phyloP scores from a whole-genome alignment of 2,113 vertebrate species.

The Sylvietta virens region DNA sequence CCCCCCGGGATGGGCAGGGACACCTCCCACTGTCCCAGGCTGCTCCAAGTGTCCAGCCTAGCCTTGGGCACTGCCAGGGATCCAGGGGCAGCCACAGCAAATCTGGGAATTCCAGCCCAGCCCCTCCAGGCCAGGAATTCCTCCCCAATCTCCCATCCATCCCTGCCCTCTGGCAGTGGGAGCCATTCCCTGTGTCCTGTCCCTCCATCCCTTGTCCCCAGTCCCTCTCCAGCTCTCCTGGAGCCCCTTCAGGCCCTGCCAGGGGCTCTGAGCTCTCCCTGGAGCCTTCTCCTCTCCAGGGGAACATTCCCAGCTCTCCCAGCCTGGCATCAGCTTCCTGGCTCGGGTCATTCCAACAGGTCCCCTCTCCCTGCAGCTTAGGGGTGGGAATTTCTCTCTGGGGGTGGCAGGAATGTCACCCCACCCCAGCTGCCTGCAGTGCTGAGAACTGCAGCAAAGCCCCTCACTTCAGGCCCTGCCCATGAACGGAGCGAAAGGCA shows the following conservation, averaged over 20 bases:
- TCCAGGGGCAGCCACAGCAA: neutral
- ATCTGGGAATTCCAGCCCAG: neutral
- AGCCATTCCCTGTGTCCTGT: neutral
- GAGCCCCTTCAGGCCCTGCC: neutral
- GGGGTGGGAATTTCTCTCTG: neutral
- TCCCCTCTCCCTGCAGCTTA: neutral
- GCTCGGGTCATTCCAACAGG: neutral
- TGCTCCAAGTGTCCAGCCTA: fast-evolving
- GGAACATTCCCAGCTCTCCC: neutral
- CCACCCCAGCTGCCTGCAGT: neutral
- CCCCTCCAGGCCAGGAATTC: neutral
- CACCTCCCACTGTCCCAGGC: fast-evolving
- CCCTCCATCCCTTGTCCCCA: neutral
- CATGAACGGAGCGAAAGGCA: neutral
- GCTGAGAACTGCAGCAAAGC: neutral
- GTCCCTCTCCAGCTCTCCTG: neutral
- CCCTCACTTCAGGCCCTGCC: too few relatives aligned
- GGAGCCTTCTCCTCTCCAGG: neutral
- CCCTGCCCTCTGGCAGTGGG: fast-evolving
- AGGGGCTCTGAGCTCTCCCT: neutral
- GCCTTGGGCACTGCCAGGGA: neutral
- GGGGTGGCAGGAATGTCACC: neutral
- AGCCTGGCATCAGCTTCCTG: neutral
- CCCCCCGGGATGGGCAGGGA: neutral
- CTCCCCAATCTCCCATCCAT: neutral